Base-by-base conservation (phyloP, 2,888 invertebrate genomes). In the Orthonevra nobilis region DNA sequence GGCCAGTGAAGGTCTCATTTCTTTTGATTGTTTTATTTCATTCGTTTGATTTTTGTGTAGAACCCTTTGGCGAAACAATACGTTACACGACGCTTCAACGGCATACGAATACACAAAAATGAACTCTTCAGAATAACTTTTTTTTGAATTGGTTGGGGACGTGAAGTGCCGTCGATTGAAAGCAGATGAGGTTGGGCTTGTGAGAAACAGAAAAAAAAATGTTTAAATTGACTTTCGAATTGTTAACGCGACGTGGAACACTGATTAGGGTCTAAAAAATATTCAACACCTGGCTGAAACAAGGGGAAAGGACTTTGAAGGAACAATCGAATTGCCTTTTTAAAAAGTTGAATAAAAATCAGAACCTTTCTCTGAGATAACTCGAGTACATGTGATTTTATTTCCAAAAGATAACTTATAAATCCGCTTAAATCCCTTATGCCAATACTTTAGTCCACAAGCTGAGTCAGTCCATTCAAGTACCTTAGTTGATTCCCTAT, bases 1-100 rank as follows among this genome's bases (percentile, higher is more conserved):
- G 63, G 58, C 56, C 75, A 69, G 36, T 69, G 69, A 77, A 52
- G 70, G 75, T 69, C 60, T 74, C 32, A 9, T 30, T 52, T n/a
- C n/a, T 12, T 60, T 20, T 60, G 56, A 63, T 50, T 38, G 23
- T 63, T 69, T 30, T 14, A 9, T 20, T 60, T 44, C 15, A 30
- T 17, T 63, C 26, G 17, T 44, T 56, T 15, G 32, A n/a, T 38
- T 42, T 20, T 12, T 26, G 10, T 36, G 14, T 15, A 15, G 30
- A 14, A 7, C 15, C 17, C 26, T 40, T 19, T 19, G 23, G 6
- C 12, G 3, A n/a, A 9, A 15, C 5, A 5, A 9, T 6, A 9
- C 14, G 12, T 15, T 6, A 32, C 19, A 19, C 20, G 17, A 4
- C 30, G 17, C 9, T 46, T n/a, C n/a, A n/a, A n/a, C n/a, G n/a